Percentiles rank a stretch among this genome's conserved stretches.
Evolutionary conservation across 2,113 vertebrate species (phyloP).

Genomic region (Gracilinanus agilis): DNA sequence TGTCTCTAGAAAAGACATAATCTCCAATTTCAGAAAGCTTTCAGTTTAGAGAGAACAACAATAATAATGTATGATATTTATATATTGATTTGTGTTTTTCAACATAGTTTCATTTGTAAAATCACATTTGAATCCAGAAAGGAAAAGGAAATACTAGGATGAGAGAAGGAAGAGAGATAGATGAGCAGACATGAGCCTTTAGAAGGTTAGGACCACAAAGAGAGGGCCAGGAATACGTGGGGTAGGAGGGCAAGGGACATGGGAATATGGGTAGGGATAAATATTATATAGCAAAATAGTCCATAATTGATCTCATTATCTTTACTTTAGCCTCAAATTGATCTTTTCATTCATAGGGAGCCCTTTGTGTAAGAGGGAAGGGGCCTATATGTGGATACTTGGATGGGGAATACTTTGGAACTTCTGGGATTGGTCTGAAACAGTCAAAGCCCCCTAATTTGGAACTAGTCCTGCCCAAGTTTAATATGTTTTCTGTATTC

Average conservation of each 20-base stretch:
- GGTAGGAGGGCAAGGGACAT: not conserved
- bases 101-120: not conserved
- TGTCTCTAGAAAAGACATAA: not conserved
- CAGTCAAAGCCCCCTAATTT: not conserved
- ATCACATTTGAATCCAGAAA: slow-evolving; percentile 54
- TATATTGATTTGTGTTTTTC: not conserved
- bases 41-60: not conserved
- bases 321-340: slow-evolving; percentile 14
- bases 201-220: slow-evolving; percentile 2
- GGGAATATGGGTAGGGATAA: not conserved
- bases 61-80: not conserved
- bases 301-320: not conserved
- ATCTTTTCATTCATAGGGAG: not conserved
- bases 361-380: not conserved
- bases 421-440: not conserved
- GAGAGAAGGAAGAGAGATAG: slow-evolving; percentile 10
- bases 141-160: slow-evolving; percentile 15
- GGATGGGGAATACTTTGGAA: not conserved
- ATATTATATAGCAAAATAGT: slow-evolving; percentile 17
- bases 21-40: not conserved
- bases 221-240: not conserved
- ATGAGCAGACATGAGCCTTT: slow-evolving; percentile 1
- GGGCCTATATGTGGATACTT: not conserved
- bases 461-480: not conserved
- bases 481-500: slow-evolving; percentile 61